A percentile compares a stretch with the other conserved stretches of the same genome.
phyloP scores from a whole-genome alignment of 2,888 invertebrate genomes.

The Diachrysia chrysitis region DNA sequence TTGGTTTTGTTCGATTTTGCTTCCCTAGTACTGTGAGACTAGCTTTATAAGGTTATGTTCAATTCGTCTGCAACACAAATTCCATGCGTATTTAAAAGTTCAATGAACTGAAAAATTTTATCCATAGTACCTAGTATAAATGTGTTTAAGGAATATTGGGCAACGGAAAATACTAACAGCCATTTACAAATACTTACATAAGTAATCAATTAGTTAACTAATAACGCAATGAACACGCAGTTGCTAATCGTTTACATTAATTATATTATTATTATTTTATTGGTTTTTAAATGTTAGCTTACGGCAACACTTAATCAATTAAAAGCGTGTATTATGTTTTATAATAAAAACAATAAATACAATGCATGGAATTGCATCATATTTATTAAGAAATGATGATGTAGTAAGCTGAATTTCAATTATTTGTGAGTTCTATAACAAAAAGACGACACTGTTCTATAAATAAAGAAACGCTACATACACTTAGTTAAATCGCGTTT shows the following conservation, averaged over 20 bases:
- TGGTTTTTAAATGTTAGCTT: slow-evolving; percentile 34
- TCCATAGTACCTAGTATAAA: too few relatives aligned
- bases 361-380: background rate
- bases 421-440: too few relatives aligned
- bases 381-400: background rate
- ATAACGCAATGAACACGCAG: slow-evolving; percentile 35
- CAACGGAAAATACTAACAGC: slow-evolving; percentile 25
- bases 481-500: too few relatives aligned
- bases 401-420: too few relatives aligned
- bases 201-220: slow-evolving; percentile 42
- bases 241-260: slow-evolving; percentile 33
- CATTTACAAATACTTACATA: slow-evolving; percentile 33
- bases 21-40: too few relatives aligned
- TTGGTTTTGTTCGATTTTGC: too few relatives aligned
- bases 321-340: slow-evolving; percentile 8
- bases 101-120: too few relatives aligned
- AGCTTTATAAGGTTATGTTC: too few relatives aligned
- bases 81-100: too few relatives aligned
- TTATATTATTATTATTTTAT: slow-evolving; percentile 40
- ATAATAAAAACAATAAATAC: background rate
- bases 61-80: too few relatives aligned
- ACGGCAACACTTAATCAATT: slow-evolving; percentile 11
- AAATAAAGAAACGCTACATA: too few relatives aligned
- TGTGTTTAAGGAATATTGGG: slow-evolving; percentile 20
- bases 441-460: too few relatives aligned